These are phyloP conservation scores for Cryptus viduatorius DNA, from an alignment of 2,888 invertebrate species.

Conservation along the genomic window DNA sequence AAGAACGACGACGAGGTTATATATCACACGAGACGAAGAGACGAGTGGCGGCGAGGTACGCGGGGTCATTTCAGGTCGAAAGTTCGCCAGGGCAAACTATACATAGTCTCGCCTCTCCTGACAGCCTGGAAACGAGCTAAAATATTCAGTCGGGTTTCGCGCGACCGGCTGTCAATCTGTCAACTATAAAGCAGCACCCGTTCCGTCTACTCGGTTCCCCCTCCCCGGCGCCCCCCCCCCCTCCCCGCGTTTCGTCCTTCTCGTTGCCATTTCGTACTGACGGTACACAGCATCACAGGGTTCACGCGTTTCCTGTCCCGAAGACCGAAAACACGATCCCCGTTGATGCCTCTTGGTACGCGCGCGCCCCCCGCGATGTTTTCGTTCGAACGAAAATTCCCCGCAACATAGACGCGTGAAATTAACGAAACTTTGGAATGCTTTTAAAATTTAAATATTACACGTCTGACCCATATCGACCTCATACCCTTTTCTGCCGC, in stretches of 20 bases:
- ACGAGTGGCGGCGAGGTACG: constrained; percentile 55
- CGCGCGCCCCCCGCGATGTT: constrained; percentile 45
- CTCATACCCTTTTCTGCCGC: constrained; percentile 70
- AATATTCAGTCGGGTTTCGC: constrained; percentile 83
- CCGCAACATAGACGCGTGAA: constrained; percentile 73
- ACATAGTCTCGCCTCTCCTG: constrained; percentile 78
- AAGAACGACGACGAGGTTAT: constrained; percentile 29
- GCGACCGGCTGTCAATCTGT: constrained; percentile 85
- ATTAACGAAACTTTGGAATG: constrained; percentile 83
- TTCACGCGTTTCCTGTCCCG: neutral
- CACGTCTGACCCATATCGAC: constrained; percentile 79
- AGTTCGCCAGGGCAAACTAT: constrained; percentile 83
- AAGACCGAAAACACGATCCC: neutral
- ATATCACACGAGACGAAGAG: constrained; percentile 10
- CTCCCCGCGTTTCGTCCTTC: neutral
- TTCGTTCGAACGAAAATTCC: neutral
- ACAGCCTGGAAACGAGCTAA: constrained; percentile 83
- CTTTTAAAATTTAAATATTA: constrained; percentile 85
- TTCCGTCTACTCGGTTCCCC: constrained; percentile 36
- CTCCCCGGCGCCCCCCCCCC: neutral
- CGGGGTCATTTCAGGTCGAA: constrained; percentile 84
- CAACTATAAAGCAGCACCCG: constrained; percentile 74
- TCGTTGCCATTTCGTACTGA: constrained; percentile 1
- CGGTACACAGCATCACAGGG: neutral
- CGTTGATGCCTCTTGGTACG: constrained; percentile 54